These are phyloP conservation scores for Orthosia cruda DNA, from an alignment of 2,888 invertebrate species.

Conservation along the genomic window DNA sequence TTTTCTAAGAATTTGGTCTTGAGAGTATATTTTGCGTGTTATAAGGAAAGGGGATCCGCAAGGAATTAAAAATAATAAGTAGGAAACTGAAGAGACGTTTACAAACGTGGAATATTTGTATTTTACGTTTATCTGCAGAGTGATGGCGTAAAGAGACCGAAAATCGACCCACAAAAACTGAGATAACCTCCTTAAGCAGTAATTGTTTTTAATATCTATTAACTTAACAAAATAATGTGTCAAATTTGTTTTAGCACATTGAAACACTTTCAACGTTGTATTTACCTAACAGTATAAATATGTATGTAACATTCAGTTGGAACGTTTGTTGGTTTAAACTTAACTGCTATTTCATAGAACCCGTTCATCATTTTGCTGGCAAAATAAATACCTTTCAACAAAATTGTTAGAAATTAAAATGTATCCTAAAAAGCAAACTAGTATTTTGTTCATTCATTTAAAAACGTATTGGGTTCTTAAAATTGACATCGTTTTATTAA, in stretches of 20 bases:
- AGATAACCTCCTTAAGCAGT: constrained; percentile 34
- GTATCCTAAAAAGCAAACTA: constrained; percentile 2
- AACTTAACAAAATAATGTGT: constrained; percentile 2
- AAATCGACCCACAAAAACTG: neutral
- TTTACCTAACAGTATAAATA: constrained; percentile 24
- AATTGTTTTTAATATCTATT: neutral
- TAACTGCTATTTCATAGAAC: constrained; percentile 3
- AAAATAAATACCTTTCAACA: constrained; percentile 13
- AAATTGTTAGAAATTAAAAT: constrained; percentile 12
- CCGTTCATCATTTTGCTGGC: neutral
- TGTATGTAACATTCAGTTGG: neutral
- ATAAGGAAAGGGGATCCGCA: neutral
- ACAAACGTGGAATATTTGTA: neutral
- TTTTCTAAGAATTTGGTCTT: neutral
- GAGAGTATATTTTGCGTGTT: neutral
- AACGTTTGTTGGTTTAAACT: constrained; percentile 31
- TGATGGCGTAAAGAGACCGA: neutral
- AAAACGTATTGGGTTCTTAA: neutral
- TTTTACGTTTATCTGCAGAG: neutral
- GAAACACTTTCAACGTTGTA: neutral
- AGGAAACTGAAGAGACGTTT: neutral
- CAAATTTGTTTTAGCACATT: constrained; percentile 18
- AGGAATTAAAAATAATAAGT: no score
- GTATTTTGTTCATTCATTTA: constrained; percentile 1
- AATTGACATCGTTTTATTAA: constrained; percentile 13